phyloP scores from a whole-genome alignment of 2,113 vertebrate species.

The Chamaetylas fuelleborni region DNA sequence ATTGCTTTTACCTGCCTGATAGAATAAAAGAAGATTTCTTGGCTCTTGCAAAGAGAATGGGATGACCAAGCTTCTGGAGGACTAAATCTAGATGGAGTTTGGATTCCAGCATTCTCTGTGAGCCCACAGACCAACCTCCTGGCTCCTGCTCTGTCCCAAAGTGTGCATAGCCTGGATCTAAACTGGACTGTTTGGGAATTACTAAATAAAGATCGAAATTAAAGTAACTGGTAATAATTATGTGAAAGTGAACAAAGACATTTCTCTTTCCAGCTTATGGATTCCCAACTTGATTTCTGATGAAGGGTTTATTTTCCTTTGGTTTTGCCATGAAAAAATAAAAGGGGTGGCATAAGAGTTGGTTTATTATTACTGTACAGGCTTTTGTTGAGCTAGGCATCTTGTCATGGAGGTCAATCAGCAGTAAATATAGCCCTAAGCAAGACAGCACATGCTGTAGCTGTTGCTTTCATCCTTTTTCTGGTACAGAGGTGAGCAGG shows the following conservation, averaged over 20 bases:
- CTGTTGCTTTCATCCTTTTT: neutral
- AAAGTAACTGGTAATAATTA: neutral
- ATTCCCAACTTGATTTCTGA: neutral
- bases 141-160: neutral
- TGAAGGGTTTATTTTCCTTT: neutral
- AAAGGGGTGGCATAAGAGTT: fast-evolving
- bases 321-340: neutral
- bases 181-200: neutral
- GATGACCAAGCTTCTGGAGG: neutral
- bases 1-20: neutral
- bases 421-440: neutral
- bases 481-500: neutral
- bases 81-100: neutral
- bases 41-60: neutral
- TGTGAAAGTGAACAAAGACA: neutral
- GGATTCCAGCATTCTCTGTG: neutral
- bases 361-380: neutral
- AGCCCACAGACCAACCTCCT: neutral
- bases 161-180: neutral
- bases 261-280: neutral
- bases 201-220: neutral
- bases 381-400: constrained; percentile 22
- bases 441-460: neutral
- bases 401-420: constrained; percentile 3
- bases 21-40: neutral